These are phyloP conservation scores for Plebejus anna DNA, from an alignment of 2,888 invertebrate genomes.

Conservation along the genomic window DNA sequence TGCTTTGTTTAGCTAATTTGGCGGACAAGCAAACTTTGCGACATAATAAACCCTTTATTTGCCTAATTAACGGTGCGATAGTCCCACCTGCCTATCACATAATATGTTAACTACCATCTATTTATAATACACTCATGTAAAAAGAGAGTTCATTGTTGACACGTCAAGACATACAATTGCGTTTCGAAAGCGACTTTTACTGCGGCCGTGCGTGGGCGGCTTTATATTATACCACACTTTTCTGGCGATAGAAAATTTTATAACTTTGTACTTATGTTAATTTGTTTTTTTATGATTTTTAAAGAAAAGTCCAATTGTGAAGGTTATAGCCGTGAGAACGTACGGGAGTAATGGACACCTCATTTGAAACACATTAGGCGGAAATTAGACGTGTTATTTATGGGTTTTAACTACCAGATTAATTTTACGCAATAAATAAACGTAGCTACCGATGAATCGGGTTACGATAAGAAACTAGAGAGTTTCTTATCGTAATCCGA, in stretches of 20 bases:
- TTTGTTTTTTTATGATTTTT: conserved; percentile 40
- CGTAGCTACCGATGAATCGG: neutral
- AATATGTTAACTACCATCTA: conserved; percentile 31
- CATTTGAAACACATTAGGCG: neutral
- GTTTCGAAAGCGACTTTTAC: conserved; percentile 70
- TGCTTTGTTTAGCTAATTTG: conserved; percentile 4
- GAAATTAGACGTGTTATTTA: conserved; percentile 17
- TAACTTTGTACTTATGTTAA: conserved; percentile 51
- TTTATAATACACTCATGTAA: conserved; percentile 35
- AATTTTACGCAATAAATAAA: conserved; percentile 14
- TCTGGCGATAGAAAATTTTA: conserved; percentile 52
- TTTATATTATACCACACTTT: conserved; percentile 59
- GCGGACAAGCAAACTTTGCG: conserved; percentile 6
- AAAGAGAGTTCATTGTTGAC: conserved; percentile 51
- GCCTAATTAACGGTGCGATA: conserved; percentile 25
- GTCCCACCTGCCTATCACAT: conserved; percentile 21
- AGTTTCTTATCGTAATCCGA: neutral
- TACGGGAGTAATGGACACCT: conserved; percentile 15
- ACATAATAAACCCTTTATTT: conserved; percentile 23
- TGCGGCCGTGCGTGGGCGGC: conserved; percentile 59
- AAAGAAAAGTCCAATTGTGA: conserved; percentile 21
- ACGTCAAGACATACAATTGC: conserved; percentile 57
- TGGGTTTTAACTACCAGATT: conserved; percentile 10
- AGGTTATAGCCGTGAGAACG: conserved; percentile 25
- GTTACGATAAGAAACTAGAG: conserved; percentile 5